A percentile compares a stretch with the other conserved stretches of the same genome.
Evolutionary conservation across 1,140 invertebrate species (phyloP).

Genomic region (Nebria ingens): DNA sequence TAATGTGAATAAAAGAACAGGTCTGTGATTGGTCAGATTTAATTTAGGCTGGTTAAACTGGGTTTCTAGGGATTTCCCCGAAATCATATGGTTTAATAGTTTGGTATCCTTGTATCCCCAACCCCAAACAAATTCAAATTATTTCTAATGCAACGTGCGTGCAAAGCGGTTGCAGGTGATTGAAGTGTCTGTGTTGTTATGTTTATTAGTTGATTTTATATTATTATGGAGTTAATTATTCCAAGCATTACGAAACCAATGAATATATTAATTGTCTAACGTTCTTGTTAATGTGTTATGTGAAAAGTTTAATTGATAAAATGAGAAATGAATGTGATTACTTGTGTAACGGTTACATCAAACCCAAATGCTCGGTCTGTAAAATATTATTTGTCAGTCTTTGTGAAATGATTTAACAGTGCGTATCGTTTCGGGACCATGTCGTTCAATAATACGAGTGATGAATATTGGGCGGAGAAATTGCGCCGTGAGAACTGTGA

Average conservation of each 20-base stretch:
- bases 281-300: neutral
- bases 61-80: too few species aligned
- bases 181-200: neutral
- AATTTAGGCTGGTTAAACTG: too few species aligned
- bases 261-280: neutral
- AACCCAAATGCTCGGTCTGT: neutral
- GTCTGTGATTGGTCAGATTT: too few species aligned
- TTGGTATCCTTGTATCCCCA: neutral
- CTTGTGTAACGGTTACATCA: neutral
- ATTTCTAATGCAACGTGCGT: neutral
- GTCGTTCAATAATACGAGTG: slow-evolving; percentile 17
- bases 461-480: slow-evolving; percentile 45
- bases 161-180: neutral
- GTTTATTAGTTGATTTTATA: neutral
- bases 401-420: neutral
- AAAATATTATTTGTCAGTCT: neutral
- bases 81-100: too few species aligned
- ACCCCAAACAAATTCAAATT: neutral
- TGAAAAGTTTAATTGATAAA: neutral
- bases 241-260: neutral
- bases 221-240: neutral
- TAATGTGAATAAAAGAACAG: too few species aligned
- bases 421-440: neutral
- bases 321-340: neutral
- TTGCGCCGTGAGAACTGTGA: slow-evolving; percentile 66